Evolutionary conservation across 2,113 vertebrate genomes (phyloP), one percentile per base, ranked within the genome.

Genomic region (Cryptotis parvus): DNA sequence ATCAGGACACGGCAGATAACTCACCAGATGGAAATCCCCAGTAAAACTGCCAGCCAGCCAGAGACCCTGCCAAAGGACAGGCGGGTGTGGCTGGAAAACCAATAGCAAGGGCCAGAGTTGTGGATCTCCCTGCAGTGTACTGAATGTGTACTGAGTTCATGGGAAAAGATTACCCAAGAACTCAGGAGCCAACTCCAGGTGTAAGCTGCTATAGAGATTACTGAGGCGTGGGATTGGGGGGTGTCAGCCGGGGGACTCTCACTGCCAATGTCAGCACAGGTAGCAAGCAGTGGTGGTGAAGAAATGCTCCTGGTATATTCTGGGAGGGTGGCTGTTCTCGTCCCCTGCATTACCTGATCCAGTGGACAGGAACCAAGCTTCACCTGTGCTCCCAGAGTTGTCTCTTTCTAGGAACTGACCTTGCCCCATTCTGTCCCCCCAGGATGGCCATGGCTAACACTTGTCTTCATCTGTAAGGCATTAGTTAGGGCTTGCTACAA

Each of bases 401-500:
- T 82, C 84, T 95, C 84, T 66, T 35, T 78, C 87, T 94, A 73
- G 63, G 85, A 61, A 78, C 49, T 82, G 85, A 90, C 76, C 43
- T 87, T 83, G 79, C 82, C 88, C 72, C 79, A 52, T 24, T 86
- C 61, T 84, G 61, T 92, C 33, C 91, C 90, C 79, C 55, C 2
- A 83, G 72, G 49, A 20, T 69, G 27, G 52, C 83, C 86, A 91
- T 31, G 73, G 86, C 90, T 94, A 95, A 69, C 61, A 66, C 89
- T n/a, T 88, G 70, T 74, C 74, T 91, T 95, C 75, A 63, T 77
- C 94, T 79, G 81, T 72, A 87, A 83, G 66, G 35, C 85, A 94
- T 84, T 94, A 89, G 72, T 93, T 84, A 91, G 80, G 91, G 76
- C 49, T 69, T 68, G 37, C 61, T 90, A 80, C 87, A 92, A 89